Base-by-base conservation (phyloP, 2,113 vertebrate species). In the Chaenocephalus aceratus region DNA sequence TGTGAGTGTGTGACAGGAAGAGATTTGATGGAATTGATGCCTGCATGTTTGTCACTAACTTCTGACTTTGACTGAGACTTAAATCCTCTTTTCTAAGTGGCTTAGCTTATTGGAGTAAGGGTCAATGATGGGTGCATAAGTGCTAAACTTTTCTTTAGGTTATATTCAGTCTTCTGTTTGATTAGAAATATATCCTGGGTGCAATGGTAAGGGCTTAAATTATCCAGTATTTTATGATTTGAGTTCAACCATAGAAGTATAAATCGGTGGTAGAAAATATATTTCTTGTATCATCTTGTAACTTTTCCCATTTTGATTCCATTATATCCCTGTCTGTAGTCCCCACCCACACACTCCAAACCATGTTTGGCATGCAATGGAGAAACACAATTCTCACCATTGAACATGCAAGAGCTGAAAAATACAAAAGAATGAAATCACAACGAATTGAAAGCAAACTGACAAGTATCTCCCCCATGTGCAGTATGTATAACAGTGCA, bases 11-110 rank as follows among this genome's bases (percentile, higher is more conserved):
- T 54, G 56, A 48, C 0, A 48, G n/a, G 48, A 13, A 54, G 57
- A 77, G 69, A 21, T 48, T 48, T 44, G 4, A 45, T 30, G 21
- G 21, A 13, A 59, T 48, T 54, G 53, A n/a, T 34, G 6, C 1
- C 3, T 52, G 44, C n/a, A 2, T 48, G 23, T 44, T 21, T 64
- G 65, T 69, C 13, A 65, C n/a, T 54, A 65, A 78, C 56, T 34
- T 80, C 7, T 80, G 67, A 75, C 48, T 54, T 30, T 21, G 68
- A 56, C 44, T 53, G 2, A 2, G 0, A 58, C 62, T 60, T 41
- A 64, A 64, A 41, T 60, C 46, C 71, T 44, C 6, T 78, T 61
- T 6, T 51, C 44, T 69, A 9, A 45, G 14, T 53, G 34, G 15
- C 21, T 10, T 46, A 34, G 52, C 36, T 30, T 54, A 16, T 44